A percentile compares a stretch with the other conserved stretches of the same genome.
Evolutionary conservation across 2,888 invertebrate genomes (phyloP).

Genomic region (Polydrusus tereticollis): DNA sequence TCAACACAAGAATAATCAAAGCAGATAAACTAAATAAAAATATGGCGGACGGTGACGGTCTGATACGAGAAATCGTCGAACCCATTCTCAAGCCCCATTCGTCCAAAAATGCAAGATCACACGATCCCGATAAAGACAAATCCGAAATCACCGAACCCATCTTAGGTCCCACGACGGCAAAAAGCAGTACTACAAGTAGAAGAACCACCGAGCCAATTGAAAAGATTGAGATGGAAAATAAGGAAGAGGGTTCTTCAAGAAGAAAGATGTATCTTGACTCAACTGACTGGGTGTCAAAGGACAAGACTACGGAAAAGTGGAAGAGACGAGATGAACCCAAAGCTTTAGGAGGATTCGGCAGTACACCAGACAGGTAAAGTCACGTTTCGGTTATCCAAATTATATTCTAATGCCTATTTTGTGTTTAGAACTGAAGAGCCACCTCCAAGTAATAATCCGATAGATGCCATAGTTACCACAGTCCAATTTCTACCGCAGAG

Average conservation of each 20-base stretch:
- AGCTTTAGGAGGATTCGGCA: conserved; percentile 42
- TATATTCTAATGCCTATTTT: no score
- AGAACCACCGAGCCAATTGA: conserved; percentile 45
- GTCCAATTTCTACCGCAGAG: conserved; percentile 86
- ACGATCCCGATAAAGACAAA: conserved; percentile 63
- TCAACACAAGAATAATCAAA: conserved; percentile 64
- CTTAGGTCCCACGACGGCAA: conserved; percentile 65
- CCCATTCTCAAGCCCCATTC: conserved; percentile 78
- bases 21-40: conserved; percentile 47
- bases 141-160: conserved; percentile 78
- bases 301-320: conserved; percentile 59
- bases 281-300: conserved; percentile 60
- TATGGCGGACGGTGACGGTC: conserved; percentile 46
- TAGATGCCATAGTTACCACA: conserved; percentile 69
- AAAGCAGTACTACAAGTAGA: not conserved
- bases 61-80: conserved; percentile 77
- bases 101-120: conserved; percentile 70
- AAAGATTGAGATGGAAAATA: conserved; percentile 59
- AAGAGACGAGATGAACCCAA: conserved; percentile 63
- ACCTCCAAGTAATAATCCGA: conserved; percentile 55
- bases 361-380: conserved; percentile 34
- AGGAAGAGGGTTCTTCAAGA: conserved; percentile 59
- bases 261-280: conserved; percentile 50
- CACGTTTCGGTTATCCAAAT: no score
- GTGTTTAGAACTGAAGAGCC: conserved; percentile 21